phyloP scores from a whole-genome alignment of 1,140 invertebrate genomes.

The Drosophila kepulauana region DNA sequence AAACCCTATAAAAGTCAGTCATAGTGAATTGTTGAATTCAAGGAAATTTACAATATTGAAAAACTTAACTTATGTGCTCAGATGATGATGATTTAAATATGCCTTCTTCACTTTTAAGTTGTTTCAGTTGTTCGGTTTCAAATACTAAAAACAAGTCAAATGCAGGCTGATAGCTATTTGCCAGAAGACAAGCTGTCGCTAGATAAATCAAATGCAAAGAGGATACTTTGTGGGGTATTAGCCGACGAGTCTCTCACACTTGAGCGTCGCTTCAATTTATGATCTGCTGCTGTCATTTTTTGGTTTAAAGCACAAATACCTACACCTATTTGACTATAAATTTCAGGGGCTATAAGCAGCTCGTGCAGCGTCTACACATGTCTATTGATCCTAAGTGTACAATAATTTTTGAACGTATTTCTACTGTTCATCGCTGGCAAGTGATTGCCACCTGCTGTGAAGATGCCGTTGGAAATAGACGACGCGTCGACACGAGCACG shows the following conservation, averaged over 20 bases:
- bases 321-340: constrained; percentile 7
- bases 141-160: background rate
- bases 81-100: too few relatives aligned
- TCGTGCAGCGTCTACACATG: constrained; percentile 5
- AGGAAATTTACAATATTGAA: too few relatives aligned
- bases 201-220: background rate
- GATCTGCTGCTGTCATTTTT: background rate
- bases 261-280: constrained; percentile 6
- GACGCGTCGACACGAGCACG: constrained; percentile 5
- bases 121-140: too few relatives aligned
- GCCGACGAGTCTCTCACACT: background rate
- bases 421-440: constrained; percentile 26
- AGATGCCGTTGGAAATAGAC: constrained; percentile 42
- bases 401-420: constrained; percentile 38
- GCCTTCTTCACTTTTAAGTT: too few relatives aligned
- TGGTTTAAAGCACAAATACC: background rate
- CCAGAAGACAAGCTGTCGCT: too few relatives aligned
- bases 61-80: too few relatives aligned
- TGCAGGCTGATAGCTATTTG: too few relatives aligned
- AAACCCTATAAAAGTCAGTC: too few relatives aligned
- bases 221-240: background rate
- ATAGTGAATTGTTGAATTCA: too few relatives aligned
- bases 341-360: constrained; percentile 6
- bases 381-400: constrained; percentile 35
- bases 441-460: constrained; percentile 66